Conservation (phyloP, 2,797 vertebrate species). For the Urocyon cinereoargenteus region DNA sequence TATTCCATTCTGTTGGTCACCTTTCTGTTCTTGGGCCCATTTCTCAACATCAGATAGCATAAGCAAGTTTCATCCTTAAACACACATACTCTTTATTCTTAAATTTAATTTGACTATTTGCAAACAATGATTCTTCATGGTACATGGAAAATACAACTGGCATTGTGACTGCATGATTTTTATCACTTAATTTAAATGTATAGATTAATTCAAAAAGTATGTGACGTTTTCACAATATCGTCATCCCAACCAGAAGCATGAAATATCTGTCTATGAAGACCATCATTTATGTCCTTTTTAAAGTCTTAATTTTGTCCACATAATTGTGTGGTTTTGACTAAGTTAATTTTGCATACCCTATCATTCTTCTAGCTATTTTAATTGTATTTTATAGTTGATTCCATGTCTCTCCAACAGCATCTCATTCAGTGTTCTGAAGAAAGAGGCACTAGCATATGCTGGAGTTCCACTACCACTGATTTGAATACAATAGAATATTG, state of each 20-base stretch:
- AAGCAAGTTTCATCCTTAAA: not conserved
- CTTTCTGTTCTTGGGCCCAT: not conserved
- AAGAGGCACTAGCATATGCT: not conserved
- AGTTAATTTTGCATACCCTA: constrained; percentile 44
- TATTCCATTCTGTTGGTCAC: not conserved
- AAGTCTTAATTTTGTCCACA: constrained; percentile 52
- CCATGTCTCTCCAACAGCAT: not conserved
- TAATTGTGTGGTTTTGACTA: constrained; percentile 54
- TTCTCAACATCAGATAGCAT: not conserved
- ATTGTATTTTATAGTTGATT: constrained; percentile 21
- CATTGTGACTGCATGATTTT: constrained; percentile 47
- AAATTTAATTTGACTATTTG: not conserved
- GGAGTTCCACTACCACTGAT: not conserved
- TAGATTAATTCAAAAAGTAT: constrained; percentile 46
- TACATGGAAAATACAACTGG: not conserved
- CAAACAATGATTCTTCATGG: not conserved
- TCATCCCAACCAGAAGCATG: constrained; percentile 37
- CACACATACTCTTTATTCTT: not conserved
- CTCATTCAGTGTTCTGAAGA: not conserved
- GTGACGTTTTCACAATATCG: constrained; percentile 30
- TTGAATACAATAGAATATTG: not conserved
- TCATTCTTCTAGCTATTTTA: not conserved
- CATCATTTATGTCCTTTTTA: constrained; percentile 25
- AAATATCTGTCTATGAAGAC: constrained; percentile 54
- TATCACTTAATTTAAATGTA: constrained; percentile 50